A percentile compares a stretch with the other conserved stretches of the same genome.
phyloP scores from a whole-genome alignment of 2,888 invertebrate genomes.

The Drosophila meridionalis region DNA sequence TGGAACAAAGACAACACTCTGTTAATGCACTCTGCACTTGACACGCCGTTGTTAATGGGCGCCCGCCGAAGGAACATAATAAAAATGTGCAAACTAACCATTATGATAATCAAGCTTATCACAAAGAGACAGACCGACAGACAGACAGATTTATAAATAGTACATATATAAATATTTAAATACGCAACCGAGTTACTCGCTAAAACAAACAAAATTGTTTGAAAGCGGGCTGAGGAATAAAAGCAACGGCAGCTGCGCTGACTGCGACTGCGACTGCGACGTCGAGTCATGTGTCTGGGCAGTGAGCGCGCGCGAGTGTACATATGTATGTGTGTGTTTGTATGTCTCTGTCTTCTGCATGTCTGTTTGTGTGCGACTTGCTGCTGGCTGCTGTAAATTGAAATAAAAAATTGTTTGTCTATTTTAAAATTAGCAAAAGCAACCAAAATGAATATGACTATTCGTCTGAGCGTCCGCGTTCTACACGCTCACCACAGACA shows the following conservation, averaged over 20 bases:
- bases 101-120: conserved; percentile 75
- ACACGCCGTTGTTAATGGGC: conserved; percentile 38
- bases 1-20: conserved; percentile 7
- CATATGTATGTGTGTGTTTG: conserved; percentile 14
- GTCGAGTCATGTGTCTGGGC: conserved; percentile 61
- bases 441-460: conserved; percentile 73
- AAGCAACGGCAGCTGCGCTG: conserved; percentile 18
- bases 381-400: conserved; percentile 66
- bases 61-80: neutral
- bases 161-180: conserved; percentile 72
- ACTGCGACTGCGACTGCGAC: conserved; percentile 24
- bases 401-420: conserved; percentile 78
- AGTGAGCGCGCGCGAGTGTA: conserved; percentile 24
- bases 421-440: conserved; percentile 78
- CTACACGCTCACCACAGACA: conserved; percentile 9
- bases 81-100: conserved; percentile 61
- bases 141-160: conserved; percentile 62
- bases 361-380: conserved; percentile 28
- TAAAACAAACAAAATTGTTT: conserved; percentile 59
- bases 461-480: conserved; percentile 50
- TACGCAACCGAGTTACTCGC: conserved; percentile 72
- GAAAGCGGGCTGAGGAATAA: conserved; percentile 4
- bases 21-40: conserved; percentile 45
- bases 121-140: conserved; percentile 55
- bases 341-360: conserved; percentile 19